Percentiles rank a stretch among this genome's conserved stretches.
Evolutionary conservation across 35 echinoderm and acorn worm genomes (phyloP).

Genomic region (Hemicentrotus pulcherrimus): DNA sequence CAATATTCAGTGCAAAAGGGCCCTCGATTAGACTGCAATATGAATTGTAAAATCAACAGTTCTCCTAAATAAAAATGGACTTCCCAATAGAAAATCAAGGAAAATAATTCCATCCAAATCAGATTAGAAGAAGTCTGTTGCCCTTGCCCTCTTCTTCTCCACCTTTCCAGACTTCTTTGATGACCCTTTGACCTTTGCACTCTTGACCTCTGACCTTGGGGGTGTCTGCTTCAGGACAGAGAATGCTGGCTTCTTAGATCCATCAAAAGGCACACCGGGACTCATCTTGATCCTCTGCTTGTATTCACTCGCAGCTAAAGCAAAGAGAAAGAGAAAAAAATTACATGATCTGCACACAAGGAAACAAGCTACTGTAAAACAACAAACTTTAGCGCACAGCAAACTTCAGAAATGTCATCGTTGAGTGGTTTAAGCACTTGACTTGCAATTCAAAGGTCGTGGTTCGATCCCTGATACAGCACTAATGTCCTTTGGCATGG

Average conservation of each 20-base stretch:
- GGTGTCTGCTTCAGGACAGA: slow-evolving; percentile 67
- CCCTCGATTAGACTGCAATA: no score
- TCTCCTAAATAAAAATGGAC: no score
- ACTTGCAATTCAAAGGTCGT: no score
- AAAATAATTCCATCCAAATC: not conserved
- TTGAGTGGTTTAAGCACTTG: no score
- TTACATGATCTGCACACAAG: no score
- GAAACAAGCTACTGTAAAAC: no score
- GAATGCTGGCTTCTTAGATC: slow-evolving; percentile 70
- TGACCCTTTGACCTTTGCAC: not conserved
- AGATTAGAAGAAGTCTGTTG: slow-evolving; percentile 48
- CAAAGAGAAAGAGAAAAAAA: not conserved
- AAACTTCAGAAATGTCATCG: no score
- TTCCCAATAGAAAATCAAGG: not conserved
- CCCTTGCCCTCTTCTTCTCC: slow-evolving; percentile 8
- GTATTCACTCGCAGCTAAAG: slow-evolving; percentile 65
- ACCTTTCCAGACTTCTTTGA: not conserved
- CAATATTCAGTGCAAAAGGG: no score
- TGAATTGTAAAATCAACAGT: no score
- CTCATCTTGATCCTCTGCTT: slow-evolving; percentile 57
- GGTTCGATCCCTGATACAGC: no score
- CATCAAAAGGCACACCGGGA: slow-evolving; percentile 87
- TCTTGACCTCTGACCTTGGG: not conserved
- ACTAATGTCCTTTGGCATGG: no score
- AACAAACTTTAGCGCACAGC: not conserved